Evolutionary conservation across 30 jellyfish, hydroid and myxozoan genomes (phyloP), one percentile per base, ranked within the genome.

Genomic region (Hydractinia symbiolongicarpus): DNA sequence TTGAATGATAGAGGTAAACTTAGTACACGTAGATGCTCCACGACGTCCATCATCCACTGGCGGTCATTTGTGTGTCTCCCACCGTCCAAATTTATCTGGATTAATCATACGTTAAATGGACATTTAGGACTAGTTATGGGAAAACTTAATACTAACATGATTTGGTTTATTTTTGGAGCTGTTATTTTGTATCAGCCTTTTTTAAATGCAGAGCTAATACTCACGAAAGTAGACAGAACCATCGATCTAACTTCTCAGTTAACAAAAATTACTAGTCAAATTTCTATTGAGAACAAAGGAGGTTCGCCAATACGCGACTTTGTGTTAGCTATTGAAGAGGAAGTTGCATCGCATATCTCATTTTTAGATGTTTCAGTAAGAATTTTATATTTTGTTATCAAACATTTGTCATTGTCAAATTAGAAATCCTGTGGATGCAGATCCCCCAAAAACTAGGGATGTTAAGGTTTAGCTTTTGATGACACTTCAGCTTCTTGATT

Each of bases 221-320:
- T 90, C 51, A 70, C 67, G 60, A 90, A 90, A 81, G 97, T 76
- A 4, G 89, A 75, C 44, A 83, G 97, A 71, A 77, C 97, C 15
- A 86, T 90, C 53, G 97, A 90, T 79, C 76, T 84, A 11, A 75
- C 94, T 6, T 55, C 95, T 16, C 97, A 90, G 81, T 82, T 90
- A 69, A 95, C 89, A 4, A 90, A 79, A 86, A 90, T 90, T 55
- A 58, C 30, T 61, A 16, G 72, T 51, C 96, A 90, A 20, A 21
- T 90, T 19, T 56, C 95, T 44, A 58, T 90, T 17, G 88, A 77
- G 64, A 90, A 90, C 71, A 79, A 82, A 49, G 97, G 94, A 9
- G 16, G 83, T 15, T 73, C 67, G 9, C 57, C 82, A 1, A 82
- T 66, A 76, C 77, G 58, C 53, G 55, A 66, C 67, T 86, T 90